Conservation (phyloP, 2,113 vertebrate genomes). For the Macaca mulatta region DNA sequence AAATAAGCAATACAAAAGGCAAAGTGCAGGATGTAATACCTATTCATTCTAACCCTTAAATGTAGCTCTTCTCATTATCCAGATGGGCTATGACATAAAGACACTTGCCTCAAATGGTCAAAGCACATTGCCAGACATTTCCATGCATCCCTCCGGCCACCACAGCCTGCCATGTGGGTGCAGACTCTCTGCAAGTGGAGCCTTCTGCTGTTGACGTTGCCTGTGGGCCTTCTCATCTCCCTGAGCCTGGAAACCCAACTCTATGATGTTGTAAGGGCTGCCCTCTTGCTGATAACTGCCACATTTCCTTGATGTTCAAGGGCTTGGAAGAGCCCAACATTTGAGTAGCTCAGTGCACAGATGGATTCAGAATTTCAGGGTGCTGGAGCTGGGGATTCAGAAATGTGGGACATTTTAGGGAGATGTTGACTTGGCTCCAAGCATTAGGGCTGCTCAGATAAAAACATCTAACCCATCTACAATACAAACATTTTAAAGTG, state of each 20-base stretch:
- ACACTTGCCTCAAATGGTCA: neutral
- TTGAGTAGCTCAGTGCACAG: neutral
- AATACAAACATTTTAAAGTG: neutral
- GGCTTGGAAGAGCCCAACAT: neutral
- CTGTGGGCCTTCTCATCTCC: neutral
- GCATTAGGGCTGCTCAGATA: neutral
- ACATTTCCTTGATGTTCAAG: neutral
- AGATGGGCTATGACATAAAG: neutral
- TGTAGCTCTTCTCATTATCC: neutral
- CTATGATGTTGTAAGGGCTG: neutral
- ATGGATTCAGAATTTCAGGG: neutral
- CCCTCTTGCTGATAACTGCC: neutral
- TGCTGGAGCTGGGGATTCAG: neutral
- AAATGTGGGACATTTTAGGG: neutral
- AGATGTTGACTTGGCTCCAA: neutral
- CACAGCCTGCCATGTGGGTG: accelerated
- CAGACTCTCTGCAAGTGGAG: neutral
- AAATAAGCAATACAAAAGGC: neutral
- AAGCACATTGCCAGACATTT: neutral
- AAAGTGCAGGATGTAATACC: neutral
- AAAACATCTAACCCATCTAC: neutral
- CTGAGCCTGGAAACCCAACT: too few relatives aligned
- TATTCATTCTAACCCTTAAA: neutral
- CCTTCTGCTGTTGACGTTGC: accelerated
- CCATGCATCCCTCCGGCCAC: accelerated